These are phyloP conservation scores for Tokudaia tokunoshimensis DNA, from an alignment of 2,797 vertebrate species.

Conservation along the genomic window DNA sequence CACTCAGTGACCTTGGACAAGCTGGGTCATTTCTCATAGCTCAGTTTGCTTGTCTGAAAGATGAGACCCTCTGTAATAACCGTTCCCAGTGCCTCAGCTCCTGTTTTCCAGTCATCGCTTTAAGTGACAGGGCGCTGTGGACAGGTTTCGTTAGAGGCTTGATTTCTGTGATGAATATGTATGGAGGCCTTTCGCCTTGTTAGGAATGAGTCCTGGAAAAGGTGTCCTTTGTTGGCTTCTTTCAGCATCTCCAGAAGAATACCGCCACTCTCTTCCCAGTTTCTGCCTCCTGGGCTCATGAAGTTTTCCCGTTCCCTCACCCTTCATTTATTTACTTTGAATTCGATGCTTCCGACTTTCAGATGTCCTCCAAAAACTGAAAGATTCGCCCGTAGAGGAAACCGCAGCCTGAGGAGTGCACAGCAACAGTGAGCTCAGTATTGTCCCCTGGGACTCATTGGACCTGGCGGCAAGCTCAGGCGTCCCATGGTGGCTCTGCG, in stretches of 20 bases:
- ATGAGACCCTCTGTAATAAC: not conserved
- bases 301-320: not conserved
- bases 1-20: not conserved
- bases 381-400: constrained; percentile 9
- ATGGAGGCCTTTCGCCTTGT: not conserved
- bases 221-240: not conserved
- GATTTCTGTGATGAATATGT: not conserved
- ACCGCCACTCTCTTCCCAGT: no score
- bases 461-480: not conserved
- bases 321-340: not conserved
- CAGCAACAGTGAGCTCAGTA: not conserved
- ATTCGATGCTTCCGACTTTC: constrained; percentile 29
- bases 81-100: not conserved
- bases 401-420: not conserved
- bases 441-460: not conserved
- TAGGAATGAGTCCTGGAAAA: not conserved
- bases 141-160: constrained; percentile 28
- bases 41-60: constrained; percentile 13
- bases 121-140: not conserved
- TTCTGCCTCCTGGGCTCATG: not conserved
- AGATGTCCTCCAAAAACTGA: constrained; percentile 22
- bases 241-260: not conserved
- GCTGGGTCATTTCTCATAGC: not conserved
- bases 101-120: not conserved
- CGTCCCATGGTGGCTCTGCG: not conserved